Base-by-base conservation (phyloP, 2,888 invertebrate species). In the Ariolimax columbianus region DNA sequence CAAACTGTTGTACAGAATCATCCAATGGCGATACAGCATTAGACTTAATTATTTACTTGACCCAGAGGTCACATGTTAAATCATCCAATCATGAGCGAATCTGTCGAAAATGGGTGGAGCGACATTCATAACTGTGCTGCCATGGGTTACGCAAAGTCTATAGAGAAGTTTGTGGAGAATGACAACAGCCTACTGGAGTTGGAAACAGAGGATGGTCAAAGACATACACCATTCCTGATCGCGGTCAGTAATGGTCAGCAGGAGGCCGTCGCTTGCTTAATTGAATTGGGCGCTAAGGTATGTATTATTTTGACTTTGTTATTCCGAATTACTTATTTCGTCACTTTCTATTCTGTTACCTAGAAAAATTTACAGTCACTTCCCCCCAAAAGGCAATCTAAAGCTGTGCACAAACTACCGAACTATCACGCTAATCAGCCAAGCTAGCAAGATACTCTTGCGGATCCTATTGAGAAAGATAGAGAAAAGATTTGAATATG, bases 51-150 rank as follows among this genome's bases (percentile, higher is more conserved):
- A 11, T 55, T 23, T 55, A 23, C 2, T 17, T 55, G 17, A 55
- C 66, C 63, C 14, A 3, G 38, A 38, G 1, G 66, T 66, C 78
- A 66, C 66, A 19, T 23, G 23, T 33, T 30, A n/a, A 17, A 51
- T 55, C 36, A 11, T 43, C 63, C 66, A 43, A 66, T 63, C 66
- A 88, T 88, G 88, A 77, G 55, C 19, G 93, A 93, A 43, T 89
- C 90, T 63, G 94, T 94, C 88, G 92, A 93, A 81, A 90, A 90
- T 75, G 94, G 93, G 23, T 94, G 93, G 94, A 92, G 91, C 47
- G 93, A 93, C 85, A 92, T 94, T 83, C 94, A 94, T 88, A 91
- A 92, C 80, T 93, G 93, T 47, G 93, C 93, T 59, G 92, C 90
- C 85, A 87, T 92, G 7, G 93, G 94, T n/a, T 93, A 92, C 86